These are phyloP conservation scores for Heliconius hortense DNA, from an alignment of 2,888 invertebrate species.

Conservation along the genomic window DNA sequence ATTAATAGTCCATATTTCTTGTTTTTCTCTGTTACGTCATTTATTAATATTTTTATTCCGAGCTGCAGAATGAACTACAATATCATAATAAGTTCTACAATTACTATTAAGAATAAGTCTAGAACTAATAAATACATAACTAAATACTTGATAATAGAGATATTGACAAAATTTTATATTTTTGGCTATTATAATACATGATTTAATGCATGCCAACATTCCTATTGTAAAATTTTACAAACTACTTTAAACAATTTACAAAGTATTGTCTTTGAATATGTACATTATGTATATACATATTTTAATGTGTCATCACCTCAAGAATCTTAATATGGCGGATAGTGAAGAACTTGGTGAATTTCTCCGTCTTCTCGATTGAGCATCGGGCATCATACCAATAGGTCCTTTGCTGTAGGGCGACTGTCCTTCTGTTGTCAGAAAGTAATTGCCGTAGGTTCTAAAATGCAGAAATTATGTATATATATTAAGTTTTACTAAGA, in stretches of 20 bases:
- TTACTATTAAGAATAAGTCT: not conserved
- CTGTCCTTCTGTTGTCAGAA: slow-evolving; percentile 58
- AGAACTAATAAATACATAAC: not conserved
- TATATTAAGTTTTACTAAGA: no score
- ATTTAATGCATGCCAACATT: not conserved
- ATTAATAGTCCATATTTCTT: not conserved
- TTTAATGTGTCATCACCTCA: slow-evolving; percentile 29
- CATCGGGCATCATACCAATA: slow-evolving; percentile 48
- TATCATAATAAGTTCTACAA: not conserved
- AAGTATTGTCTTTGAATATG: not conserved
- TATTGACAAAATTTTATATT: not conserved
- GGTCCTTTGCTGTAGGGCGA: slow-evolving; percentile 58
- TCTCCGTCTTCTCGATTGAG: slow-evolving; percentile 17
- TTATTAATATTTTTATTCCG: not conserved
- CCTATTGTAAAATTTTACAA: not conserved
- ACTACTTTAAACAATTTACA: not conserved
- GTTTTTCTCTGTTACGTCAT: not conserved
- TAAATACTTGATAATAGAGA: not conserved
- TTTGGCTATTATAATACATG: not conserved
- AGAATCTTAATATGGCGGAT: slow-evolving; percentile 21
- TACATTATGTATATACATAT: slow-evolving; percentile 1
- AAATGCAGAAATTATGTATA: slow-evolving; percentile 34
- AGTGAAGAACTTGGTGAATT: slow-evolving; percentile 19
- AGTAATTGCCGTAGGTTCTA: slow-evolving; percentile 71
- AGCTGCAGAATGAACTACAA: not conserved